Conservation (phyloP, 2,797 vertebrate species). For the Tauraco hartlaubi region DNA sequence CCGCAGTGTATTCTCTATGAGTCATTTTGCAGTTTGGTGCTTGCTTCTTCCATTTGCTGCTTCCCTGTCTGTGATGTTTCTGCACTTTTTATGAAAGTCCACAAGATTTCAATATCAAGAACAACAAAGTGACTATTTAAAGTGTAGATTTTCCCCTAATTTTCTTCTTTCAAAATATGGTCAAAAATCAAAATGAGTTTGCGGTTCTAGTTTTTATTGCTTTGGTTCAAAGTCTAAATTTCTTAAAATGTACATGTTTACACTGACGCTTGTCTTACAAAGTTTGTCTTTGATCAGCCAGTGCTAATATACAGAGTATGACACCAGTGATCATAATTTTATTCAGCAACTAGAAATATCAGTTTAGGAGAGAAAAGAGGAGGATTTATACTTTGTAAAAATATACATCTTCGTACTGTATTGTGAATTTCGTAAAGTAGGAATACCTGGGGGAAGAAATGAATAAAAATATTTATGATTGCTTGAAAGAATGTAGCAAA, state of each 20-base stretch:
- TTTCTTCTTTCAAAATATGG: neutral
- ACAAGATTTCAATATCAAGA: neutral
- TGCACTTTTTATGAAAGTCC: neutral
- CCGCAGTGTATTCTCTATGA: neutral
- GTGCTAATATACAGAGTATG: neutral
- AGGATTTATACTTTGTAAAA: neutral
- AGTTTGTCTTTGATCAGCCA: constrained; percentile 43
- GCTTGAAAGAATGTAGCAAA: neutral
- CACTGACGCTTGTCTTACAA: constrained; percentile 26
- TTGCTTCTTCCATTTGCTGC: neutral
- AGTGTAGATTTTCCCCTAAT: neutral
- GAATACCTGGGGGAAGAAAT: neutral
- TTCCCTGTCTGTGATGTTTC: neutral
- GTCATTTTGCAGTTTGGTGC: neutral
- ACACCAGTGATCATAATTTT: neutral
- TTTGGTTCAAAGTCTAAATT: constrained; percentile 39
- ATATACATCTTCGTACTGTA: neutral
- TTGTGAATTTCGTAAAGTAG: neutral
- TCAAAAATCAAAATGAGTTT: neutral
- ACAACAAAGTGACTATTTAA: neutral
- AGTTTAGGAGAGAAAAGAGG: neutral
- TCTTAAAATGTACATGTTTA: neutral
- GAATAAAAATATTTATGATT: neutral
- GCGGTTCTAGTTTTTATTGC: neutral
- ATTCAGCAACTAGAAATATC: neutral